Evolutionary conservation across 2,888 invertebrate species (phyloP), one percentile per base, ranked within the genome.

Genomic region (Hydroisotoma schaefferi): DNA sequence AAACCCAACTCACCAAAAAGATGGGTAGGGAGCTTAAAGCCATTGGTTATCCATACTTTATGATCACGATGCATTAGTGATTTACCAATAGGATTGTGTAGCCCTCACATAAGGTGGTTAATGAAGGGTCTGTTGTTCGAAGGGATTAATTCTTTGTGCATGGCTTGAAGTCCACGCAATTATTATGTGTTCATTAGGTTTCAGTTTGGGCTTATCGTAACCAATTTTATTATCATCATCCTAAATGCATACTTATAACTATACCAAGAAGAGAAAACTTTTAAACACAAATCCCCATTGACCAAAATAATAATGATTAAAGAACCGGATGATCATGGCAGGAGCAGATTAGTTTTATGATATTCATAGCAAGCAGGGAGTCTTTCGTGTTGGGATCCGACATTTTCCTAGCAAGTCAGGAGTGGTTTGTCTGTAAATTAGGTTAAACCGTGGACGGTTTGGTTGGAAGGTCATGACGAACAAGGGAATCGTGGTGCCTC

Each of bases 401-500:
- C 15, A 5, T 40, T 20, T 15, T 33, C 15, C 15, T 33, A 15
- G 15, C 15, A 33, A 33, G 40, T 40, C 20, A 18, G 40, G 20
- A 40, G 40, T 18, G 20, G 8, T 40, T 40, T 4, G n/a, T n/a
- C n/a, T n/a, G 40, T 18, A 40, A 15, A 10, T 40, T 15, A 40
- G 40, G 5, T 40, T 8, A 40, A n/a, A n/a, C n/a, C n/a, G n/a
- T n/a, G n/a, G n/a, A n/a, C n/a, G n/a, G n/a, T n/a, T n/a, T n/a
- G 40, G 40, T 40, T 40, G n/a, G 15, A 15, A 40, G 40, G 40
- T 40, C 40, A 33, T 26, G 29, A 33, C 20, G 37, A 52, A 33
- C 33, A 52, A 20, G 51, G 51, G 29, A 52, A 52, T 52, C 51
- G 33, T 49, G 37, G 6, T 18, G 37, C 51, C 51, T 15, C 51